These are phyloP conservation scores for Crenichthys baileyi DNA, from an alignment of 2,797 vertebrate genomes.

Conservation along the genomic window DNA sequence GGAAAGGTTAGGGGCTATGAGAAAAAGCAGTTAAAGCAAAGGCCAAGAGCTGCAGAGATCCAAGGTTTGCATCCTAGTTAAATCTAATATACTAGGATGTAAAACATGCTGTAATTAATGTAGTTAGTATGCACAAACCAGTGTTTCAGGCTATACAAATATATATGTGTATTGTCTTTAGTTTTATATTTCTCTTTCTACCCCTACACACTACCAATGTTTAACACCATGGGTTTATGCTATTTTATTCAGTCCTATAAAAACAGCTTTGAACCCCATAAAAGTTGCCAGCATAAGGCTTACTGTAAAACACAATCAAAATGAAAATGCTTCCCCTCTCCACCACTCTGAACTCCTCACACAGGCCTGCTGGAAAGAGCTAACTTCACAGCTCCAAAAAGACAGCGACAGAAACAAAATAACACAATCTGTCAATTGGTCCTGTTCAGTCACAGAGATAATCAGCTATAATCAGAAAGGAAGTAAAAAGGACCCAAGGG, in stretches of 20 bases:
- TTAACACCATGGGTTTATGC: slow-evolving; percentile 84
- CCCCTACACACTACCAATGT: slow-evolving; percentile 78
- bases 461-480: background rate
- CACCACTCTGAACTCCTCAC: slow-evolving; percentile 85
- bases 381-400: slow-evolving; percentile 47
- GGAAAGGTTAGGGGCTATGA: slow-evolving; percentile 25
- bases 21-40: slow-evolving; percentile 38
- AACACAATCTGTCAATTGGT: slow-evolving; percentile 49
- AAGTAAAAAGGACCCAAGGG: background rate
- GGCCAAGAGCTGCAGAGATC: slow-evolving; percentile 34
- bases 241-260: slow-evolving; percentile 90
- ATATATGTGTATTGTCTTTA: slow-evolving; percentile 2
- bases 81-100: background rate
- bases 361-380: slow-evolving; percentile 79
- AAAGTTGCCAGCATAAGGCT: slow-evolving; percentile 88
- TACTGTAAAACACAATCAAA: slow-evolving; percentile 92
- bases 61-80: background rate
- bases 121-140: background rate
- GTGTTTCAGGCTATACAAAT: slow-evolving; percentile 2
- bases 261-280: slow-evolving; percentile 91
- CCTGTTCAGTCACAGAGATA: slow-evolving; percentile 28
- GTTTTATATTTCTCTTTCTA: slow-evolving; percentile 11
- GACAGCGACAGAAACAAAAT: slow-evolving; percentile 33
- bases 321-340: slow-evolving; percentile 89
- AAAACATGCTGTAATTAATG: slow-evolving; percentile 9